Base-by-base conservation (phyloP, 92 coral and sea anemone genomes). In the Isaurus tuberculatus region DNA sequence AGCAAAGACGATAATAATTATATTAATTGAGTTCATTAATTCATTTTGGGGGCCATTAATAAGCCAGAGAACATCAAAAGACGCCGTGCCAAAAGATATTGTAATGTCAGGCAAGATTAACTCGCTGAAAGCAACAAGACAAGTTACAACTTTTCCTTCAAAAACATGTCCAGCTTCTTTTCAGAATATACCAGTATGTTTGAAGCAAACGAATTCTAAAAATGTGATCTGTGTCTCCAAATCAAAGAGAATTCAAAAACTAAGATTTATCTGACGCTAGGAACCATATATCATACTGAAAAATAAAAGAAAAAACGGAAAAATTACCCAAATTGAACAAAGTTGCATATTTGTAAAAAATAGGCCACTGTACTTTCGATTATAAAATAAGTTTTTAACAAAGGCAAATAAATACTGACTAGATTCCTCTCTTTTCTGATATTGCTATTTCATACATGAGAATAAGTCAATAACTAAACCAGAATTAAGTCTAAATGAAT, bases 51-150 rank as follows among this genome's bases (percentile, higher is more conserved):
- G n/a, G 46, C 28, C 20, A 10, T 53, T 37, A 20, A 49, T 74
- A 49, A 36, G 42, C 31, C 43, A 9, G 31, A 23, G 80, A 74
- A 63, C n/a, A 29, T 31, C 65, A 51, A 65, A 74, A 40, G 44
- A 74, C 15, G 80, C 34, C 44, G 32, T 26, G 29, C 43, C 65
- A 10, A 22, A 31, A 61, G 80, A 30, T 74, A 22, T 3, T 61
- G 31, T 30, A 74, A 15, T 74, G 66, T 74, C 80, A 51, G 30
- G 25, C 58, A 31, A 16, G 46, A 74, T 74, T 51, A 46, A 73
- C 37, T 26, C 51, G 26, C 65, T 22, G 17, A 53, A n/a, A 74
- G 80, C 80, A 20, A 44, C 68, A 55, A 78, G 70, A 78, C 70
- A 48, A 34, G n/a, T 69, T 42, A 26, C 53, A 69, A 37, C n/a